Evolutionary conservation across 2,797 vertebrate genomes (phyloP), one percentile per base, ranked within the genome.

Genomic region (Botia almorhae): DNA sequence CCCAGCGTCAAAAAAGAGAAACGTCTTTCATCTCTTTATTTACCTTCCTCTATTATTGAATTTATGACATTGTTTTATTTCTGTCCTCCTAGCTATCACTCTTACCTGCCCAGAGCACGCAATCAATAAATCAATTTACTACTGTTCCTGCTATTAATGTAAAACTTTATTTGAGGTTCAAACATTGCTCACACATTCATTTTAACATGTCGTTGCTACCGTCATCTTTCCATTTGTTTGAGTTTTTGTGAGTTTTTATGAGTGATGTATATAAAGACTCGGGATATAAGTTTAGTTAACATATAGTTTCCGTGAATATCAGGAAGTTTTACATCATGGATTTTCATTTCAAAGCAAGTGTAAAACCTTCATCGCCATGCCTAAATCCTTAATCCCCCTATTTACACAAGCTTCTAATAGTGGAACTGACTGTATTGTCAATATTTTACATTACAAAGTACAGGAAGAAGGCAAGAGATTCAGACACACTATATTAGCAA

Each of bases 121-220:
- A 23, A 26, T 26, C 23, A 60, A 26, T 13, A 60, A 23, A 60
- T 13, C 58, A 13, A 26, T 51, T 43, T 26, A 16, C 16, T 58
- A 50, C 46, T 58, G 2, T 1, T 68, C 7, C 33, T 87, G 2
- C 82, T 90, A 89, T 92, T 91, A 85, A 91, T 94, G 93, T 93
- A 94, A 95, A 95, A 94, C 88, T 94, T 94, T 94, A 95, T 94
- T 95, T 93, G 87, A 94, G 93, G 94, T 93, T 93, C 92, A 92
- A 91, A 93, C 92, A 93, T 76, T 55, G 26, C 69, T 79, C 69
- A 69, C 72, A 26, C 61, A 55, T 64, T 79, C 14, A 71, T 63
- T 79, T 55, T 29, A 64, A 79, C 67, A 78, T n/a, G 67, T 53
- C n/a, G 63, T 78, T 78, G 56, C 43, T 53, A 36, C 6, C 6